These are phyloP conservation scores for Anser brachyrhynchus DNA, from an alignment of 2,113 vertebrate genomes.

Conservation along the genomic window DNA sequence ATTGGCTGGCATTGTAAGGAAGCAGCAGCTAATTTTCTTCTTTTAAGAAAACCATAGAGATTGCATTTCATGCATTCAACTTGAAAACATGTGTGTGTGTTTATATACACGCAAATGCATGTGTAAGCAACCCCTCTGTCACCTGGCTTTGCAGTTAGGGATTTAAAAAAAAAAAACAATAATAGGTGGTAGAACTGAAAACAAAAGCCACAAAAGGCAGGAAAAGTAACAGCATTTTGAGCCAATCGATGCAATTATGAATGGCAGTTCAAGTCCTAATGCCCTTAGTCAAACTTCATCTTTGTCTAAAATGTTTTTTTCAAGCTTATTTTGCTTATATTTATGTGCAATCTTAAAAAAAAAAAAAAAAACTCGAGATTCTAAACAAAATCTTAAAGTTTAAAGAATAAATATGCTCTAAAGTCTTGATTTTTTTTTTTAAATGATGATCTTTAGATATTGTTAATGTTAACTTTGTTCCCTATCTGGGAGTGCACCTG, in stretches of 20 bases:
- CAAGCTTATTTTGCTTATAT: background rate
- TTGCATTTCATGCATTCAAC: background rate
- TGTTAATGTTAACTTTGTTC: background rate
- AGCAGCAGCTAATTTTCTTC: background rate
- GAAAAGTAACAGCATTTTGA: background rate
- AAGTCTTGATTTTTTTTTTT: background rate
- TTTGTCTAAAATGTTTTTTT: background rate
- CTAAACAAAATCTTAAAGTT: background rate
- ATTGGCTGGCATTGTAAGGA: background rate
- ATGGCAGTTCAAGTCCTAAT: background rate
- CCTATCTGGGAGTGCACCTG: background rate
- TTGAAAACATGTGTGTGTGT: accelerated
- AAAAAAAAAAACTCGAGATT: background rate
- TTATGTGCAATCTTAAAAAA: background rate
- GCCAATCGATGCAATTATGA: accelerated
- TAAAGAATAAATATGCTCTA: background rate
- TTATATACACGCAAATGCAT: accelerated
- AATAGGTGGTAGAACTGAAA: background rate
- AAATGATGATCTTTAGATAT: background rate
- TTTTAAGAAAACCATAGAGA: background rate
- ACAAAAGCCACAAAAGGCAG: background rate
- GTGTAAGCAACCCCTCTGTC: background rate
- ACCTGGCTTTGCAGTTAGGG: background rate
- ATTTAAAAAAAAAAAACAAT: background rate
- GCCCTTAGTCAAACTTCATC: background rate